Evolutionary conservation across 2,888 invertebrate genomes (phyloP), one percentile per base, ranked within the genome.

Genomic region (Magallana nippona): DNA sequence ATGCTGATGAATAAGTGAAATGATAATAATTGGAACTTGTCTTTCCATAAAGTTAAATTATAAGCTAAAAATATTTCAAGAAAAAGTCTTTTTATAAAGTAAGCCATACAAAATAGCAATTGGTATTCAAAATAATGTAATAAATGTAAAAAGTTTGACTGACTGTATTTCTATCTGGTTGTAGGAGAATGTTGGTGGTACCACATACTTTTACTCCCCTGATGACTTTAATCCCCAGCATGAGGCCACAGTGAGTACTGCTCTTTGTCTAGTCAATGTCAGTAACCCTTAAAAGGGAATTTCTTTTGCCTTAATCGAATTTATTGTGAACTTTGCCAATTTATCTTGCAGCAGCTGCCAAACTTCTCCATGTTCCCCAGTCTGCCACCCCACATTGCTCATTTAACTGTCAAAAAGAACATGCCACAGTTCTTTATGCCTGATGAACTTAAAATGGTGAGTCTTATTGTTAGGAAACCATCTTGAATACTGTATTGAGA

Each of bases 141-240:
- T 44, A 44, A 8, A 44, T 44, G 44, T 44, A 44, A 44, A n/a
- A 44, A 8, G 44, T 44, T 8, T 5, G 44, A 44, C 8, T 44
- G 44, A 19, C 1, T 44, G 10, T 22, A 19, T 57, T 27, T 22
- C 77, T 27, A 80, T 81, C 63, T 71, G 57, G 82, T 87, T 89
- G 13, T 86, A 94, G 93, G 94, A 95, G 87, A 94, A 93, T 88
- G 93, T 94, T 82, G 98, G 98, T 83, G 98, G 98, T 55, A 98
- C 98, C 19, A 98, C 98, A 80, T 98, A 98, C 94, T 98, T 98
- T 95, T 98, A 98, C 88, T 91, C 93, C 17, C 93, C 93, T 77
- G 94, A 94, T 56, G 93, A 94, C 78, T 92, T 91, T 82, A 88
- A 89, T 19, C 91, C 92, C 19, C 91, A 92, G 81, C 88, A 90